A percentile compares a stretch with the other conserved stretches of the same genome.
Evolutionary conservation across 2,113 vertebrate species (phyloP).

Genomic region (Burhinus oedicnemus): DNA sequence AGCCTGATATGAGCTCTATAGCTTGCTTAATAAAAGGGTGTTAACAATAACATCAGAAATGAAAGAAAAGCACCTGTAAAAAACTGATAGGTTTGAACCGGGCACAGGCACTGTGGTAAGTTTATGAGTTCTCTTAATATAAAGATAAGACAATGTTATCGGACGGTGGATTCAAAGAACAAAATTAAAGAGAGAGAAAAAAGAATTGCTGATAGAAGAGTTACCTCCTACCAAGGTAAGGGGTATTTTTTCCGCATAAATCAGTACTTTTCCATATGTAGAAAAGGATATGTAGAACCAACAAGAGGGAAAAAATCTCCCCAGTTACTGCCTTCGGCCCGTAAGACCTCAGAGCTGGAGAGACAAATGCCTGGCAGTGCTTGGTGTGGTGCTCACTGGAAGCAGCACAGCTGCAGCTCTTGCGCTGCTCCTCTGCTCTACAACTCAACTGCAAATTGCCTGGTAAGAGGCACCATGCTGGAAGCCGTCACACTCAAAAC

Average conservation of each 20-base stretch:
- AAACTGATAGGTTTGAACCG: not conserved
- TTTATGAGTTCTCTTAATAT: not conserved
- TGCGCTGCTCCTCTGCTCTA: not conserved
- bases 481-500: not conserved
- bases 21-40: not conserved
- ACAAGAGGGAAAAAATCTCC: not conserved
- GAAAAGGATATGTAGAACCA: not conserved
- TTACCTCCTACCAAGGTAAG: not conserved
- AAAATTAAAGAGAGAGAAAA: not conserved
- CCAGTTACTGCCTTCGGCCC: not conserved
- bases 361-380: not conserved
- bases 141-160: not conserved
- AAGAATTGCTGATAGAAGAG: not conserved
- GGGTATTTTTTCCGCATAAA: not conserved
- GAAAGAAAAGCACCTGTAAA: not conserved
- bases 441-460: not conserved
- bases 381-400: not conserved
- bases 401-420: not conserved
- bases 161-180: not conserved
- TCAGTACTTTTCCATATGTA: not conserved
- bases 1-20: not conserved
- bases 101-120: not conserved
- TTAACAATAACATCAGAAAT: not conserved
- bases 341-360: not conserved
- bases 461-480: not conserved